A percentile compares a stretch with the other conserved stretches of the same genome.
Conservation (phyloP, 2,113 vertebrate species). For the Tauraco erythrolophus region DNA sequence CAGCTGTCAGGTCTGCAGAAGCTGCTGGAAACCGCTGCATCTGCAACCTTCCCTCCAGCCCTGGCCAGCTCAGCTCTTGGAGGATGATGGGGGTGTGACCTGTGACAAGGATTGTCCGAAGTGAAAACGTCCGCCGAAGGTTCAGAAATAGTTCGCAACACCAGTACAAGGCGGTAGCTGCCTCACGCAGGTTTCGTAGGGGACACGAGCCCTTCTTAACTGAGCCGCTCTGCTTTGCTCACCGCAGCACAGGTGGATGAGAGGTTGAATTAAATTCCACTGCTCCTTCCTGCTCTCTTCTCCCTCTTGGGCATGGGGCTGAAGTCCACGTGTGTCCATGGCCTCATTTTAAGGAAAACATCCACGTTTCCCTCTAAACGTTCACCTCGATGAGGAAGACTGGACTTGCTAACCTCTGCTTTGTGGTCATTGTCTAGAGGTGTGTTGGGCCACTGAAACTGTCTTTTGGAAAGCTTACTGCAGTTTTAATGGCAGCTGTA, state of each 20-base stretch:
- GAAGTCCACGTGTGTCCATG: rapidly evolving
- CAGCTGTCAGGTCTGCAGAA: not conserved
- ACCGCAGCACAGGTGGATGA: not conserved
- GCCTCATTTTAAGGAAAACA: not conserved
- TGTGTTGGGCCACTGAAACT: not conserved
- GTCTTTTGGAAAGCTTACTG: slow-evolving; percentile 3
- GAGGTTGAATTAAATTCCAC: not conserved
- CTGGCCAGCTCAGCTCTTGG: not conserved
- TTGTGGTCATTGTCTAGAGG: not conserved
- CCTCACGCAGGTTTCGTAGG: not conserved
- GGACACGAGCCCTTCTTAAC: not conserved
- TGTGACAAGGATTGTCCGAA: not conserved
- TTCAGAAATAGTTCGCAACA: not conserved
- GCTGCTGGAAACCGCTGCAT: not conserved
- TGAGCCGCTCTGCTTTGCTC: not conserved
- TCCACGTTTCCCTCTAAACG: not conserved
- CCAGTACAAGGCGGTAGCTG: not conserved
- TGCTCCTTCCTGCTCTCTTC: not conserved
- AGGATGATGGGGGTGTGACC: not conserved
- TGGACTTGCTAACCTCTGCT: not conserved
- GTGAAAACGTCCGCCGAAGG: not conserved
- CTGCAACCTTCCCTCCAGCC: not conserved
- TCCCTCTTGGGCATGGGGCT: rapidly evolving
- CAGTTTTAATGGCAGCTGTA: not conserved
- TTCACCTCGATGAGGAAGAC: not conserved